Percentiles rank a stretch among this genome's conserved stretches.
phyloP scores from a whole-genome alignment of 2,797 vertebrate genomes.

The Artibeus jamaicensis region DNA sequence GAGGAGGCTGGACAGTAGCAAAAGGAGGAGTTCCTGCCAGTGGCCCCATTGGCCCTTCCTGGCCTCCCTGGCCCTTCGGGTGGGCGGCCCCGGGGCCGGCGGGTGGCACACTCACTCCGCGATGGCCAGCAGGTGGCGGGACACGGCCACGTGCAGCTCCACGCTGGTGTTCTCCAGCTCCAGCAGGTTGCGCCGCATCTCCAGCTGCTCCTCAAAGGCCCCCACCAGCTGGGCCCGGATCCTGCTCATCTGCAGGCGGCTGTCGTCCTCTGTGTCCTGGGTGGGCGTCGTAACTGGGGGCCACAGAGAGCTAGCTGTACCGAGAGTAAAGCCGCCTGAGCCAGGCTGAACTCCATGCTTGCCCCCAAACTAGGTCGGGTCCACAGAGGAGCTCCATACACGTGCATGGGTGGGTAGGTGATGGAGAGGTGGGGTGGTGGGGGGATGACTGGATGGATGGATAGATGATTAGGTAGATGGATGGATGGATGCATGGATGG shows the following conservation, averaged over 20 bases:
- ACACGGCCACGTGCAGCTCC: constrained; percentile 73
- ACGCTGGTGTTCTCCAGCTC: constrained; percentile 78
- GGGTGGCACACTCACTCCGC: constrained; percentile 70
- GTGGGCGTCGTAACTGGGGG: not conserved
- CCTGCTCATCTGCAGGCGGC: constrained; percentile 49
- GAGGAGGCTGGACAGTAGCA: not conserved
- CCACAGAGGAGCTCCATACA: too few relatives aligned
- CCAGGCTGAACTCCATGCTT: not conserved
- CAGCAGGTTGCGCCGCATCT: constrained; percentile 75
- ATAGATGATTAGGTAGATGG: rapidly evolving
- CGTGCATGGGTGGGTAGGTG: not conserved
- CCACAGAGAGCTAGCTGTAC: not conserved
- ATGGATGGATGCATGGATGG: not conserved
- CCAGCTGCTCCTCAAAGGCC: constrained; percentile 77
- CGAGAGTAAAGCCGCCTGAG: not conserved
- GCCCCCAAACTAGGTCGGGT: not conserved
- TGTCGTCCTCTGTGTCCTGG: constrained; percentile 39
- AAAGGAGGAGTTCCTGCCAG: not conserved
- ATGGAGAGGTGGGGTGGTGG: not conserved
- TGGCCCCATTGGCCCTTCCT: rapidly evolving
- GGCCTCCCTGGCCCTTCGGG: not conserved
- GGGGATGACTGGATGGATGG: too few relatives aligned
- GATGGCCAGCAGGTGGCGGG: constrained; percentile 77
- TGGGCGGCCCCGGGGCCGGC: rapidly evolving
- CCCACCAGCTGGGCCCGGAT: constrained; percentile 61